Evolutionary conservation across 2,113 vertebrate genomes (phyloP).

Genomic region (Chaenogobius annularis): DNA sequence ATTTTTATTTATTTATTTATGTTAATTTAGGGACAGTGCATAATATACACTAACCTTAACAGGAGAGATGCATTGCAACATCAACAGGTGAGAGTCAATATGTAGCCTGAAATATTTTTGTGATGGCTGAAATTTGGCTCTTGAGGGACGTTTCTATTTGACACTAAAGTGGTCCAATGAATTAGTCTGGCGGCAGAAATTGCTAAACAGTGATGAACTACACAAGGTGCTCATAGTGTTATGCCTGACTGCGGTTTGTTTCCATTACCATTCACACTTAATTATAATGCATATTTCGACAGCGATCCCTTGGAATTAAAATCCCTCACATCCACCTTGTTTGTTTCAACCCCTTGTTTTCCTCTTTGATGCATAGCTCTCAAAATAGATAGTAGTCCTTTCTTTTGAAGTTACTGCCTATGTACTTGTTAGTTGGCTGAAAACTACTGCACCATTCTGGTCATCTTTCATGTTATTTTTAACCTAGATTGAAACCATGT

Average conservation of each 20-base stretch:
- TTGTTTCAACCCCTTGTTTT: conserved; percentile 63
- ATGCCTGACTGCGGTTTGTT: neutral
- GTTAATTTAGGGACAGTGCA: too few species aligned
- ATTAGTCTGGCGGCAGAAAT: neutral
- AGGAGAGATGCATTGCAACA: too few species aligned
- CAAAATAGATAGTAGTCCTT: conserved; percentile 50
- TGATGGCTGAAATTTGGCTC: too few species aligned
- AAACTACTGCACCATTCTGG: conserved; percentile 69
- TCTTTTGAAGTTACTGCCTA: conserved; percentile 69
- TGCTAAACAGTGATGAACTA: neutral
- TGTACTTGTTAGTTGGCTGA: conserved; percentile 39
- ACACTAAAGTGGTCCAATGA: neutral
- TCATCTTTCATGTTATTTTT: conserved; percentile 78
- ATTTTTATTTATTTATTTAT: too few species aligned
- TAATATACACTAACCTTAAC: too few species aligned
- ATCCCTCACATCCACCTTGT: conserved; percentile 62
- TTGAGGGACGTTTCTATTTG: too few species aligned
- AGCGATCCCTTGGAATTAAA: conserved; percentile 59
- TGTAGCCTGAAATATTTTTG: too few species aligned
- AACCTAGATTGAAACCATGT: conserved; percentile 63
- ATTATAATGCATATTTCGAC: conserved; percentile 62
- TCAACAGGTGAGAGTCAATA: too few species aligned
- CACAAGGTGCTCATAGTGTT: neutral
- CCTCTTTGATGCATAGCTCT: conserved; percentile 59
- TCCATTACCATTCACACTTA: conserved; percentile 51